Conservation (phyloP, 2,888 invertebrate genomes). For the Ichneumoninae sp. region DNA sequence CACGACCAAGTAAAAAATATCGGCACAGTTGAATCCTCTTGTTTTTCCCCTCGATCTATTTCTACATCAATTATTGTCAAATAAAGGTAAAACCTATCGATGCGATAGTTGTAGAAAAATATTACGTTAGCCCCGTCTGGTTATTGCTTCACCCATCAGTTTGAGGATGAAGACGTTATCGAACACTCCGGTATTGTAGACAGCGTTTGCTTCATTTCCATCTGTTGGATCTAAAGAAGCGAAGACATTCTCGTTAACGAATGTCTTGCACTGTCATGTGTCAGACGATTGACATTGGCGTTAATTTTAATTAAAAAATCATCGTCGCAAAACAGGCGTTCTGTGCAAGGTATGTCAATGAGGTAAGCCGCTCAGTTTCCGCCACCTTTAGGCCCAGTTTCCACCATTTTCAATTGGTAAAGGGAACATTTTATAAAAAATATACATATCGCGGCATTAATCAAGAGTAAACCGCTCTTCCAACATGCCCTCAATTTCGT, state of each 20-base stretch:
- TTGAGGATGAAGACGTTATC: slow-evolving; percentile 52
- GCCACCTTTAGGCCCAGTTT: too few species aligned
- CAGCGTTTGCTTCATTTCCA: slow-evolving; percentile 78
- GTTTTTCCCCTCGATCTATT: not conserved
- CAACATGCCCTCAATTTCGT: too few species aligned
- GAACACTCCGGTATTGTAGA: slow-evolving; percentile 79
- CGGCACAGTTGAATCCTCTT: not conserved
- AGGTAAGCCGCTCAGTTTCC: too few species aligned
- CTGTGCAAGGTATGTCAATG: not conserved
- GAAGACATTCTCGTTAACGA: slow-evolving; percentile 21
- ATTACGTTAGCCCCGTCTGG: not conserved
- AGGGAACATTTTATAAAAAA: too few species aligned
- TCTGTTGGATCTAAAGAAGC: slow-evolving; percentile 77
- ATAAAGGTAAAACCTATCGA: not conserved
- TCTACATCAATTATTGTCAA: slow-evolving; percentile 54
- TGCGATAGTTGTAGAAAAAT: slow-evolving; percentile 36
- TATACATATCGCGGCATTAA: too few species aligned
- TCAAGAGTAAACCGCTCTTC: too few species aligned
- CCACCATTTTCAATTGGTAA: too few species aligned
- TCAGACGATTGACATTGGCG: not conserved
- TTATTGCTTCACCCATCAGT: slow-evolving; percentile 9
- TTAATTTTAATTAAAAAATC: not conserved
- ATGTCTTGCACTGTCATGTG: not conserved
- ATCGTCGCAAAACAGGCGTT: not conserved
- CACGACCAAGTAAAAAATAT: slow-evolving; percentile 1